Evolutionary conservation across 2,113 vertebrate genomes (phyloP).

Genomic region (Bambusicola thoracicus): DNA sequence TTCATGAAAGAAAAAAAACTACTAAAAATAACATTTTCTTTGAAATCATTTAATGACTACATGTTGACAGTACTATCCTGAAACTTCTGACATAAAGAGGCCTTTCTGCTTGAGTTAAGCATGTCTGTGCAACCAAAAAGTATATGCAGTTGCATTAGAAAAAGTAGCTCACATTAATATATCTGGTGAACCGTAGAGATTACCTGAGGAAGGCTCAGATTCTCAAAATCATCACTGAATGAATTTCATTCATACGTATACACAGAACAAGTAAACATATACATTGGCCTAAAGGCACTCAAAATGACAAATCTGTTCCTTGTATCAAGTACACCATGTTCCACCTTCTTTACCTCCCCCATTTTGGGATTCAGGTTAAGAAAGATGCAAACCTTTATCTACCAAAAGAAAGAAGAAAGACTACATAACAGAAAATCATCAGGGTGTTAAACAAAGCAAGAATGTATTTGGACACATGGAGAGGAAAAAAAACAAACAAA

Average conservation of each 20-base stretch:
- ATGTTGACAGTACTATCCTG: background rate
- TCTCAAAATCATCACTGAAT: background rate
- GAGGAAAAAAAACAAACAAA: background rate
- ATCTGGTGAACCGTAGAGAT: background rate
- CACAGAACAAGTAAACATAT: background rate
- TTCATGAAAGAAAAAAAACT: background rate
- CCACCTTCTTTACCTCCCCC: background rate
- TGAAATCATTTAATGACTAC: background rate
- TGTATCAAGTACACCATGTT: background rate
- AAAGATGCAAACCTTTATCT: accelerated
- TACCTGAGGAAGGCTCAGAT: background rate
- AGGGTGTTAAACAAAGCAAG: background rate
- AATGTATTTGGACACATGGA: accelerated
- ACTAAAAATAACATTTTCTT: background rate
- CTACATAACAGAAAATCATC: background rate
- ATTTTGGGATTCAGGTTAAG: background rate
- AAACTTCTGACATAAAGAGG: background rate
- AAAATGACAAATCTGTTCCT: background rate
- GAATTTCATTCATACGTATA: too few relatives aligned
- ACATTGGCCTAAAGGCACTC: background rate
- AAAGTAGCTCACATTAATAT: background rate
- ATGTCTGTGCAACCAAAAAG: background rate
- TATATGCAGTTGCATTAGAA: background rate
- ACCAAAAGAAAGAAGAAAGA: background rate
- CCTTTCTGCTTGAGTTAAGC: background rate